Percentiles rank a stretch among this genome's conserved stretches.
These are phyloP conservation scores for Sporophila hypoxantha DNA, from an alignment of 2,113 vertebrate genomes.

Conservation along the genomic window DNA sequence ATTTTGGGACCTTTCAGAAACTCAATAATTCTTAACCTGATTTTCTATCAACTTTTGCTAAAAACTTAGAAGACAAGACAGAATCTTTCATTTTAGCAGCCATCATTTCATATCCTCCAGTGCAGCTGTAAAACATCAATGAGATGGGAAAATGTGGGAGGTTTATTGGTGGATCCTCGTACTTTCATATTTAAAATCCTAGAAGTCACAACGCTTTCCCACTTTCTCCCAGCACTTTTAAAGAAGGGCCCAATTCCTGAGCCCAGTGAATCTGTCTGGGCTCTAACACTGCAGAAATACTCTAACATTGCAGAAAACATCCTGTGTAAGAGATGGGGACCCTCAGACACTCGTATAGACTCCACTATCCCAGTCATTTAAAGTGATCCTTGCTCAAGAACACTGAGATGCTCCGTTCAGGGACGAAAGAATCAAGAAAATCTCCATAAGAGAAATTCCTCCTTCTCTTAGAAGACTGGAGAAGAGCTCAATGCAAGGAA, in stretches of 20 bases:
- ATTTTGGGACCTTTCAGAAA: neutral
- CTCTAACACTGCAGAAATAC: neutral
- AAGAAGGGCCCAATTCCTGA: neutral
- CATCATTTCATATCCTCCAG: neutral
- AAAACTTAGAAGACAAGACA: neutral
- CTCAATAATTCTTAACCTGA: neutral
- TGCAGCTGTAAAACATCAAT: neutral
- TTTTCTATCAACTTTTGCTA: neutral
- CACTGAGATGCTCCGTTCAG: neutral
- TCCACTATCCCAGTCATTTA: neutral
- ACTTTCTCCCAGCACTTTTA: neutral
- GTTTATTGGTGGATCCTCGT: neutral
- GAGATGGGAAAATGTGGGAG: neutral
- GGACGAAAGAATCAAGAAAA: neutral
- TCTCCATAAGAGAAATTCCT: neutral
- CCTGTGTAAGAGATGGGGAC: neutral
- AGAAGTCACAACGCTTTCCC: neutral
- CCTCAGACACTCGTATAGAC: accelerated
- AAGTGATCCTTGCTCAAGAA: accelerated
- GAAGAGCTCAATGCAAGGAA: neutral
- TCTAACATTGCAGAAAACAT: neutral
- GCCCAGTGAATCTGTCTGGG: neutral
- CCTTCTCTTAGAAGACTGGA: neutral
- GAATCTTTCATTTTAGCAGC: neutral
- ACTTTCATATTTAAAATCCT: neutral